Conservation (phyloP, 2,113 vertebrate genomes). For the Egretta garzetta region DNA sequence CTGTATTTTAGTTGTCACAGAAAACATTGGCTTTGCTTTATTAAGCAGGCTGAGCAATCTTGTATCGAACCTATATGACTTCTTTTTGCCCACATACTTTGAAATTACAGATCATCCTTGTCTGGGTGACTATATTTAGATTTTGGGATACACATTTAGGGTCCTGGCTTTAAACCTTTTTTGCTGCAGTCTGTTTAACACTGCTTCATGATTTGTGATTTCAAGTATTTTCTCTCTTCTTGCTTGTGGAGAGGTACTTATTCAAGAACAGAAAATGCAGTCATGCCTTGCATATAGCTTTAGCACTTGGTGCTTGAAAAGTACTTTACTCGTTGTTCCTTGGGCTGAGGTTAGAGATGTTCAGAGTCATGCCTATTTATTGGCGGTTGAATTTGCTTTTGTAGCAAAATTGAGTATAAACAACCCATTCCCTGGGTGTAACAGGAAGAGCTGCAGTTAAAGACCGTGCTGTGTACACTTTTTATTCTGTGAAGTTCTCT, state of each 20-base stretch:
- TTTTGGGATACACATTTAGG: neutral
- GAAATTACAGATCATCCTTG: neutral
- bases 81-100: neutral
- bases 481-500: neutral
- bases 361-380: neutral
- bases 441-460: neutral
- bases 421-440: neutral
- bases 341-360: neutral
- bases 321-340: neutral
- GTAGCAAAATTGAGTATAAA: neutral
- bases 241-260: neutral
- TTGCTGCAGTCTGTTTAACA: neutral
- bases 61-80: neutral
- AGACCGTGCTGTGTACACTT: neutral
- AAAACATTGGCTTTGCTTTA: neutral
- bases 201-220: neutral
- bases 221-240: neutral
- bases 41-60: neutral
- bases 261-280: neutral
- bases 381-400: neutral
- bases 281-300: neutral
- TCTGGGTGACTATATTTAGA: neutral
- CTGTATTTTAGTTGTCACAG: neutral
- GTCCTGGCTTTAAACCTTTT: neutral
- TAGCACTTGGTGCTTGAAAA: neutral